Conservation (phyloP, 2,888 invertebrate genomes). For the Lasioglossum morio region DNA sequence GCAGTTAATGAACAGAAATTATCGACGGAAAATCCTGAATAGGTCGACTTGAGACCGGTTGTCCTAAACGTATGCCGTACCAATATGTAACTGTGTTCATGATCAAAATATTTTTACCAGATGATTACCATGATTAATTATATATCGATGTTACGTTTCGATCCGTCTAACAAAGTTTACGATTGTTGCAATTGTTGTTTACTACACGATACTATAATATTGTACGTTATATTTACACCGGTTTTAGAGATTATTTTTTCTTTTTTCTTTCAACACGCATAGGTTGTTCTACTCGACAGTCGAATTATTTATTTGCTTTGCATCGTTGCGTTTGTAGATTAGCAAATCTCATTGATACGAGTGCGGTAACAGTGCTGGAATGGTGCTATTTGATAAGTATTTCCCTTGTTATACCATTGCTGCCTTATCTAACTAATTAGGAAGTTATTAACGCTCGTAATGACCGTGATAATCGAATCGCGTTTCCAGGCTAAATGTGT, state of each 20-base stretch:
- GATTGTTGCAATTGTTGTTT: conserved; percentile 22
- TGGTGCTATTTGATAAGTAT: conserved; percentile 55
- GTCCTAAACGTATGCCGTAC: neutral
- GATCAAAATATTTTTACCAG: conserved; percentile 1
- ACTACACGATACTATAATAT: neutral
- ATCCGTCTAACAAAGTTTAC: conserved; percentile 27
- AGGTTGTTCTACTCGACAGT: neutral
- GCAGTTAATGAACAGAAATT: conserved; percentile 72
- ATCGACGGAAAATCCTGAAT: conserved; percentile 43
- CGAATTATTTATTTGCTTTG: neutral
- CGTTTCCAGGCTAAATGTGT: conserved; percentile 22
- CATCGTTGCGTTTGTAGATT: neutral
- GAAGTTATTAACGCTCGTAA: conserved; percentile 54
- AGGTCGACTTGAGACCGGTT: neutral
- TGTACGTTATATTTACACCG: neutral
- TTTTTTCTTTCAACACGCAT: neutral
- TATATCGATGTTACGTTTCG: conserved; percentile 1
- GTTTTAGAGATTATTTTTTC: neutral
- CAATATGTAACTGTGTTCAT: neutral
- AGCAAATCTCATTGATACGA: conserved; percentile 16
- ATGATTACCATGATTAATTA: neutral
- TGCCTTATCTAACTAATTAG: conserved; percentile 66
- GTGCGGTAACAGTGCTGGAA: conserved; percentile 27
- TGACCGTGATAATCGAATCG: conserved; percentile 55
- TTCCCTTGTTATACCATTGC: conserved; percentile 46